phyloP scores from a whole-genome alignment of 2,113 vertebrate species.

The Cyphomyrus plagiostoma region DNA sequence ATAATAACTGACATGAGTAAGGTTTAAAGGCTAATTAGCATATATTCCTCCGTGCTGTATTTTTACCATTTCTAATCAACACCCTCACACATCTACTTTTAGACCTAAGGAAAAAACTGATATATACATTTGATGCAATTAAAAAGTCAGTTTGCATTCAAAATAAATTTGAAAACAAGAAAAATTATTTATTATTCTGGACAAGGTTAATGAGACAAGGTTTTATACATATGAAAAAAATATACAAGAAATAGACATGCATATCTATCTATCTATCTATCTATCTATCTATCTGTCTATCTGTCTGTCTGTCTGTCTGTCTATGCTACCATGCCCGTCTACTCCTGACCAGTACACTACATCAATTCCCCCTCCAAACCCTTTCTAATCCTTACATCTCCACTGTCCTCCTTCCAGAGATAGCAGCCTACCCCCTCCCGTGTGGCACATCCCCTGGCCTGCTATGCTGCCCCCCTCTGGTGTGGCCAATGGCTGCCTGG shows the following conservation, averaged over 20 bases:
- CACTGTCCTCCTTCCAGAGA: background rate
- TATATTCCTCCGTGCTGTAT: conserved; percentile 67
- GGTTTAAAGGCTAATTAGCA: conserved; percentile 73
- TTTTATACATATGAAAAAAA: background rate
- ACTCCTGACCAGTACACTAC: no score
- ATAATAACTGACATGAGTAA: conserved; percentile 69
- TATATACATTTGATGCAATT: background rate
- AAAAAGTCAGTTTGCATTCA: conserved; percentile 7
- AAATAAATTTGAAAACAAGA: background rate
- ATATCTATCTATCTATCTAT: background rate
- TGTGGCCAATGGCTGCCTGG: background rate
- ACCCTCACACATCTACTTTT: conserved; percentile 60
- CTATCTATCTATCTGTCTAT: background rate
- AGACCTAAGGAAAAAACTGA: background rate
- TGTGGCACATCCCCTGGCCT: background rate
- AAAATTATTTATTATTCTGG: background rate
- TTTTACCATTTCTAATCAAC: conserved; percentile 72
- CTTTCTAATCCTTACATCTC: background rate
- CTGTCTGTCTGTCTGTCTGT: background rate
- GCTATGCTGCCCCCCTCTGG: background rate
- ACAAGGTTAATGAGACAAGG: background rate
- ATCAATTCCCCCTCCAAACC: background rate
- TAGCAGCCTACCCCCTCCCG: background rate
- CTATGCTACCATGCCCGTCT: no score
- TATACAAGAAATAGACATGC: background rate